Conservation (phyloP, 1,140 invertebrate genomes). For the Heliothis subflexa region DNA sequence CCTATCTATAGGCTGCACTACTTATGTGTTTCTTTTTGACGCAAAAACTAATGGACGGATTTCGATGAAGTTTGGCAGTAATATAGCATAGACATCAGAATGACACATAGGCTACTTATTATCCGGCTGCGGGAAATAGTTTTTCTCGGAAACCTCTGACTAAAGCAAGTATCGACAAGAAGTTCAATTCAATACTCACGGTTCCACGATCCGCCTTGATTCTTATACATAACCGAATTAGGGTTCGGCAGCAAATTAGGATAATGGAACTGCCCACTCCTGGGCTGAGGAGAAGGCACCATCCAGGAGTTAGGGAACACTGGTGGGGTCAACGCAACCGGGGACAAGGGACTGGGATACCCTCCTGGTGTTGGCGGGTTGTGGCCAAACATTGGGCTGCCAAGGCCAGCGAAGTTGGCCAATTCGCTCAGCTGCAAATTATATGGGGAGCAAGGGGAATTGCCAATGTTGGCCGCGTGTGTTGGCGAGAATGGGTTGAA, state of each 20-base stretch:
- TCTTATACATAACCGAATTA: slow-evolving; percentile 63
- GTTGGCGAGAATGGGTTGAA: slow-evolving; percentile 81
- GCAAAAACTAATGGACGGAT: too few species aligned
- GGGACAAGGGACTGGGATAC: slow-evolving; percentile 67
- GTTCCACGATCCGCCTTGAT: slow-evolving; percentile 69
- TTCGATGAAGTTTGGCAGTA: too few species aligned
- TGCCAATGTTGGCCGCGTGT: slow-evolving; percentile 59
- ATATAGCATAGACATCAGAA: too few species aligned
- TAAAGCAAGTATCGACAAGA: neutral
- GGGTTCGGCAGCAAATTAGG: slow-evolving; percentile 55
- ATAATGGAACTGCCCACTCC: slow-evolving; percentile 64
- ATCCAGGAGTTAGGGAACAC: slow-evolving; percentile 67
- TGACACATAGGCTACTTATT: too few species aligned
- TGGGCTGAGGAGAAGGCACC: slow-evolving; percentile 73
- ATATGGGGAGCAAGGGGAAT: slow-evolving; percentile 74
- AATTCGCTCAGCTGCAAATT: slow-evolving; percentile 66
- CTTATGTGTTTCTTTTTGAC: too few species aligned
- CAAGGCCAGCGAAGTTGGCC: slow-evolving; percentile 56
- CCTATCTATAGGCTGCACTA: too few species aligned
- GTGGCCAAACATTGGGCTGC: slow-evolving; percentile 69
- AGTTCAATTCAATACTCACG: slow-evolving; percentile 63
- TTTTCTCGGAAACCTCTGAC: too few species aligned
- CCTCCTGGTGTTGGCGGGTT: slow-evolving; percentile 66
- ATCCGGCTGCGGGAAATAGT: too few species aligned
- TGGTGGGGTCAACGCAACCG: slow-evolving; percentile 65